These are phyloP conservation scores for Andricus grossulariae DNA, from an alignment of 1,140 invertebrate species.

Conservation along the genomic window DNA sequence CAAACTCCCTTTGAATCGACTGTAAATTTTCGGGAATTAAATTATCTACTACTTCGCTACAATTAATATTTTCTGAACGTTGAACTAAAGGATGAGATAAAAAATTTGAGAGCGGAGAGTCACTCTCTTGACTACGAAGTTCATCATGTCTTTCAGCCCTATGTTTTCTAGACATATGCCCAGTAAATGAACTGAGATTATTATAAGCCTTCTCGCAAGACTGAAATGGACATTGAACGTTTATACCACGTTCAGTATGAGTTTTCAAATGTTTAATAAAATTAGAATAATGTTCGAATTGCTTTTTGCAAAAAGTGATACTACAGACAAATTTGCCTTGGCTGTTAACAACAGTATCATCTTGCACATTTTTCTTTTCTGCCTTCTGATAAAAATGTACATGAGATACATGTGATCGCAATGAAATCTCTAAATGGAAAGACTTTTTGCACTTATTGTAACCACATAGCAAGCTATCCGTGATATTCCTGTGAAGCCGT, in stretches of 20 bases:
- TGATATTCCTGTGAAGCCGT: no score
- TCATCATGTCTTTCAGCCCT: not conserved
- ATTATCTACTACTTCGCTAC: not conserved
- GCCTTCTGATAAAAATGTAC: no score
- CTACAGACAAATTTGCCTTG: slow-evolving; percentile 29
- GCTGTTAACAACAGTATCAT: not conserved
- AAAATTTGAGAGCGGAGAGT: not conserved
- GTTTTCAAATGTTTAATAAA: slow-evolving; percentile 36
- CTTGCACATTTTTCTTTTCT: no score
- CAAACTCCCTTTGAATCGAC: not conserved
- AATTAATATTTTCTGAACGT: not conserved
- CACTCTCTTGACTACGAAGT: not conserved
- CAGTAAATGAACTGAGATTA: not conserved
- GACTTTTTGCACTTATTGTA: no score
- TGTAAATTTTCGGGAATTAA: not conserved
- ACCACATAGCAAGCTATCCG: no score
- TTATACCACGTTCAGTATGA: slow-evolving; percentile 23
- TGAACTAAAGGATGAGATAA: not conserved
- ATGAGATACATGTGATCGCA: no score
- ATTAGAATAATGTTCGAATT: slow-evolving; percentile 4
- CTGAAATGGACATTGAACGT: slow-evolving; percentile 29
- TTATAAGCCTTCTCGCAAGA: not conserved
- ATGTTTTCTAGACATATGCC: not conserved
- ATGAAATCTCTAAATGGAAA: no score
- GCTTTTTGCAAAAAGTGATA: slow-evolving; percentile 32